phyloP scores from a whole-genome alignment of 2,797 vertebrate genomes.

The Ambastaia sidthimunki region DNA sequence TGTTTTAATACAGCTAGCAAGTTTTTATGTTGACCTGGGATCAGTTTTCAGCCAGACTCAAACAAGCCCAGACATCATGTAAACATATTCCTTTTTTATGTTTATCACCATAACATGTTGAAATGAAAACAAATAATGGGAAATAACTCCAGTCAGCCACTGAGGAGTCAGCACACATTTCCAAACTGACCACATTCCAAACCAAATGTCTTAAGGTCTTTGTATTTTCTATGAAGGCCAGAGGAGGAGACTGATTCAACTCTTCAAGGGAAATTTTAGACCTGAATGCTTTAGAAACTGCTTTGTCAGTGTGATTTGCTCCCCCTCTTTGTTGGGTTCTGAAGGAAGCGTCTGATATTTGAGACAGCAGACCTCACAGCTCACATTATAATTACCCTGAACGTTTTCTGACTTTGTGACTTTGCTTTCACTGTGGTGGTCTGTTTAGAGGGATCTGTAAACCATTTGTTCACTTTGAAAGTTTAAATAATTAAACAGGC shows the following conservation, averaged over 20 bases:
- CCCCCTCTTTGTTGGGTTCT: conserved; percentile 21
- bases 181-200: conserved; percentile 21
- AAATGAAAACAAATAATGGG: conserved; percentile 22
- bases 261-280: conserved; percentile 43
- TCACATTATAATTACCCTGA: conserved; percentile 13
- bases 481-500: not conserved
- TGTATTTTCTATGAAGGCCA: conserved; percentile 19
- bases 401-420: conserved; percentile 36
- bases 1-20: not conserved
- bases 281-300: conserved; percentile 28
- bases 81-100: conserved; percentile 10
- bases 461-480: conserved; percentile 6
- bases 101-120: conserved; percentile 19
- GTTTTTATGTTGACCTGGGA: not conserved
- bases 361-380: conserved; percentile 41
- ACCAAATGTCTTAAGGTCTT: conserved; percentile 14
- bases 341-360: conserved; percentile 55
- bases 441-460: conserved; percentile 15
- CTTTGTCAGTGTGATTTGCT: conserved; percentile 39
- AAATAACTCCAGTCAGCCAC: not conserved
- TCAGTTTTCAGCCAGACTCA: conserved; percentile 14
- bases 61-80: conserved; percentile 18
- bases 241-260: conserved; percentile 14
- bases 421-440: conserved; percentile 7
- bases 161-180: conserved; percentile 3